These are phyloP conservation scores for Spinus pinus DNA, from an alignment of 2,797 vertebrate species.

Conservation along the genomic window DNA sequence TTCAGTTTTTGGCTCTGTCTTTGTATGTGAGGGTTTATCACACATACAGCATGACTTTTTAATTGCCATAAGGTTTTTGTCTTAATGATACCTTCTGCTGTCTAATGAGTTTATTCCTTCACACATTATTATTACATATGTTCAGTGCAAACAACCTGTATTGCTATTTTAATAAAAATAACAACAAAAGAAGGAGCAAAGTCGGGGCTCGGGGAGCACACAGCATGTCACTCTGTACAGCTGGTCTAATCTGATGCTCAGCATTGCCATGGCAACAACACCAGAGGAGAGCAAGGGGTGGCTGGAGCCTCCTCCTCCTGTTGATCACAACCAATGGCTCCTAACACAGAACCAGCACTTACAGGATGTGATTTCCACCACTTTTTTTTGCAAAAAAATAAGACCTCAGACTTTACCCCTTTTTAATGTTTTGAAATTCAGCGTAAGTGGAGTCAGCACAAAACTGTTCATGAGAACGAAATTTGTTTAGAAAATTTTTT, in stretches of 20 bases:
- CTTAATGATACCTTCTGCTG: neutral
- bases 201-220: neutral
- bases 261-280: conserved; percentile 51
- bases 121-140: neutral
- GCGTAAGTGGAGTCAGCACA: neutral
- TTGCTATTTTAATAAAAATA: neutral
- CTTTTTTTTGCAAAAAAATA: neutral
- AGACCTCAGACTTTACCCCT: fast-evolving
- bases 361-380: neutral
- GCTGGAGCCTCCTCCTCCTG: neutral
- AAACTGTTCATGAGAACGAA: neutral
- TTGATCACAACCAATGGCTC: neutral
- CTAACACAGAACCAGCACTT: neutral
- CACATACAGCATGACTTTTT: neutral
- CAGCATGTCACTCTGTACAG: conserved; percentile 14
- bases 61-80: neutral
- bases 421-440: neutral
- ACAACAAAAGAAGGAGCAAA: conserved; percentile 31
- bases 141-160: neutral
- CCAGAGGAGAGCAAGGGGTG: neutral
- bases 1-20: neutral
- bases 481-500: neutral
- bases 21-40: neutral
- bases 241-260: conserved; percentile 47
- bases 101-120: conserved; percentile 6